These are phyloP conservation scores for Myiotriccus ornatus DNA, from an alignment of 2,797 vertebrate genomes.

Conservation along the genomic window DNA sequence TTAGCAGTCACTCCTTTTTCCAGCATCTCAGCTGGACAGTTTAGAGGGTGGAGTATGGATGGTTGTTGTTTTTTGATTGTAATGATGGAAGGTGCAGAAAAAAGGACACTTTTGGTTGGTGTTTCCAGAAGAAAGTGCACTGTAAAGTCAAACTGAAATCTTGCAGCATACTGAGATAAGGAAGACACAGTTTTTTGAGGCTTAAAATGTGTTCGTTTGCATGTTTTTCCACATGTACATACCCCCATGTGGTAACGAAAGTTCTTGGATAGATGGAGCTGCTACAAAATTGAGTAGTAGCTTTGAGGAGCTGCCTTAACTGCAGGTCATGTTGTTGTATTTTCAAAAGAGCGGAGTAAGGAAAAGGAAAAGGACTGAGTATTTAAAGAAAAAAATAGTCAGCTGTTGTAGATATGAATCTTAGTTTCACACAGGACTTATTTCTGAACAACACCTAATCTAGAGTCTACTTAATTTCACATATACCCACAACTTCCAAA, in stretches of 20 bases:
- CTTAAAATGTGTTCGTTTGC: not conserved
- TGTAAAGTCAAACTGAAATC: not conserved
- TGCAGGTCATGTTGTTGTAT: not conserved
- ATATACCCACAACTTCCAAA: not conserved
- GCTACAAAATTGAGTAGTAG: not conserved
- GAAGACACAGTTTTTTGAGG: not conserved
- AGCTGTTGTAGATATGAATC: not conserved
- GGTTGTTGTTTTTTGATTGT: not conserved
- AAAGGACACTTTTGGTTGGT: not conserved
- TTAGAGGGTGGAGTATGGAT: not conserved
- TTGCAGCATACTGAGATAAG: not conserved
- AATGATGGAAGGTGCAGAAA: not conserved
- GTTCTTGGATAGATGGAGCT: not conserved
- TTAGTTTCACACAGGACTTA: not conserved
- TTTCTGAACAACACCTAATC: not conserved
- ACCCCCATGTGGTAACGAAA: not conserved
- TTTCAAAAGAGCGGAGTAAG: not conserved
- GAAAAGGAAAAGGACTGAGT: not conserved
- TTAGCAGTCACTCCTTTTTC: not conserved
- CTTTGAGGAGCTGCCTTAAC: not conserved
- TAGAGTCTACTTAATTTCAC: not conserved
- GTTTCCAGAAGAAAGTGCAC: not conserved
- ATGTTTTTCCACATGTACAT: not conserved
- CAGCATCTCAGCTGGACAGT: not conserved
- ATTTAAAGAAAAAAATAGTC: not conserved